Conservation (phyloP, 2,888 invertebrate genomes). For the Himalopsyche anomala region DNA sequence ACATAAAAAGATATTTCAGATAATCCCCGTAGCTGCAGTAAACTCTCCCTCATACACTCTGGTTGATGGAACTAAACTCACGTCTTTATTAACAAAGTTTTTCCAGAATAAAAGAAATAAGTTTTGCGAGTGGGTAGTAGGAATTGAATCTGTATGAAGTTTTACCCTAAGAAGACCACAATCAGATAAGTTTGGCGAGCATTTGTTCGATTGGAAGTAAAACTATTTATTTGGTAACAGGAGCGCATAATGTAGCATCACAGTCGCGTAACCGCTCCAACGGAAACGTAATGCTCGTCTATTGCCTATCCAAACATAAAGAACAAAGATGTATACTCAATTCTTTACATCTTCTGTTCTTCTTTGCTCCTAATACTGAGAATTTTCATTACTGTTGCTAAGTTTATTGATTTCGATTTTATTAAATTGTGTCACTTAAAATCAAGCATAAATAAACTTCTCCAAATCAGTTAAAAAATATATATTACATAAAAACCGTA, state of each 20-base stretch:
- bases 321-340: background rate
- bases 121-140: constrained; percentile 49
- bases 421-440: too few relatives aligned
- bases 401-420: too few relatives aligned
- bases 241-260: constrained; percentile 13
- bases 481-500: too few relatives aligned
- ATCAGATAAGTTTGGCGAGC: constrained; percentile 12
- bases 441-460: too few relatives aligned
- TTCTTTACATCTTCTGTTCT: background rate
- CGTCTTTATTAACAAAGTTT: constrained; percentile 61
- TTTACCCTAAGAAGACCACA: constrained; percentile 5
- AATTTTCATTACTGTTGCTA: background rate
- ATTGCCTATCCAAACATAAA: constrained; percentile 13
- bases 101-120: constrained; percentile 50
- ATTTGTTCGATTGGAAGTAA: constrained; percentile 25
- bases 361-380: background rate
- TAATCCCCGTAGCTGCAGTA: background rate
- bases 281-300: constrained; percentile 3
- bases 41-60: constrained; percentile 14
- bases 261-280: background rate
- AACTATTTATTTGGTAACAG: constrained; percentile 25
- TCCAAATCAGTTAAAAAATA: too few relatives aligned
- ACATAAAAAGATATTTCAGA: background rate
- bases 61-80: constrained; percentile 39
- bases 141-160: constrained; percentile 16